These are phyloP conservation scores for Zapus hudsonius DNA, from an alignment of 2,113 vertebrate genomes.

Conservation along the genomic window DNA sequence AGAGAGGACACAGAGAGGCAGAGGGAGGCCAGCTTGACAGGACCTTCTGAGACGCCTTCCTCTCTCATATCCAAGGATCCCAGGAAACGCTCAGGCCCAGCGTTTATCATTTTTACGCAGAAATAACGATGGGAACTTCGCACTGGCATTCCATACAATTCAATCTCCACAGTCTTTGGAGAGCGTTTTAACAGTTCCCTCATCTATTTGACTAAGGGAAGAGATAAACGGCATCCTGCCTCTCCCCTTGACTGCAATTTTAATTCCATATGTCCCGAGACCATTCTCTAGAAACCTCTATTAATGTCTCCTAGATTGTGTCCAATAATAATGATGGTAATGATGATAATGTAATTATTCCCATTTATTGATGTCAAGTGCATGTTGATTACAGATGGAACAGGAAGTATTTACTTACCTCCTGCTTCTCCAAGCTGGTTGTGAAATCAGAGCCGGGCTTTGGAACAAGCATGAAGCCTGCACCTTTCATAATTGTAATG, in stretches of 20 bases:
- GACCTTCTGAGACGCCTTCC: background rate
- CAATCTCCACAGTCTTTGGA: conserved; percentile 43
- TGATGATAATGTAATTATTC: conserved; percentile 84
- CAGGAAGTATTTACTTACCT: conserved; percentile 87
- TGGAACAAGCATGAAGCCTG: conserved; percentile 86
- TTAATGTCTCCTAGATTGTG: conserved; percentile 79
- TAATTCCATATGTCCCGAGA: conserved; percentile 52
- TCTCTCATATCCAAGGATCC: background rate
- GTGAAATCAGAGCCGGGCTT: conserved; percentile 79
- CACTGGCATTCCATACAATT: background rate
- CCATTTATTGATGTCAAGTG: conserved; percentile 85
- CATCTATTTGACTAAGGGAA: conserved; percentile 46
- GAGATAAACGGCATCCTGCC: conserved; percentile 28
- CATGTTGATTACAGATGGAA: conserved; percentile 86
- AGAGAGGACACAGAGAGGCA: background rate
- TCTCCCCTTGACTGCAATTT: conserved; percentile 14
- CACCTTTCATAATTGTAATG: conserved; percentile 94
- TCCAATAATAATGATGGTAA: conserved; percentile 82
- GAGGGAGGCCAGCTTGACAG: too few species aligned
- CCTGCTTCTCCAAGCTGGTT: conserved; percentile 86
- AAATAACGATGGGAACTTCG: background rate
- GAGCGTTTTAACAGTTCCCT: conserved; percentile 30
- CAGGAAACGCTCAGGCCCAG: background rate
- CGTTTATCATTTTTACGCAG: background rate
- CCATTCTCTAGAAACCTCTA: conserved; percentile 74